Conservation (phyloP, 2,797 vertebrate species). For the Geotrypetes seraphini region DNA sequence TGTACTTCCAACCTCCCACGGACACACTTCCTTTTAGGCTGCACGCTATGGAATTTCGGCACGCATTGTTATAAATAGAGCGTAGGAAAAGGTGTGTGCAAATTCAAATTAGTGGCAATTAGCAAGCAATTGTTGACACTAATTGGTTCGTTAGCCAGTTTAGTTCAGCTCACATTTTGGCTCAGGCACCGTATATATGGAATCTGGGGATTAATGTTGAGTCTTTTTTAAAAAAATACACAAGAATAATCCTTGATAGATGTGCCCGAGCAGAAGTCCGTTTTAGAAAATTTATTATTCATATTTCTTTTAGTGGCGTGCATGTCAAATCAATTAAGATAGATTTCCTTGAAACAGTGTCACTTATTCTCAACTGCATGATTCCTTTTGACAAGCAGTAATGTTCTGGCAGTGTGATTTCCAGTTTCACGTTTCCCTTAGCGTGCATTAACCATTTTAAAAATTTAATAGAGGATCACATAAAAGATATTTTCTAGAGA, state of each 20-base stretch:
- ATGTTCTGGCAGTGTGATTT: not conserved
- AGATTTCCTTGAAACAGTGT: not conserved
- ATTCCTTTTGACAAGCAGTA: conserved; percentile 1
- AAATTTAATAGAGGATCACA: not conserved
- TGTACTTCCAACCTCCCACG: too few relatives aligned
- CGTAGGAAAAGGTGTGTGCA: too few relatives aligned
- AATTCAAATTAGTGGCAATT: too few relatives aligned
- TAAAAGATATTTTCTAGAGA: conserved; percentile 6
- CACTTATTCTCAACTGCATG: not conserved
- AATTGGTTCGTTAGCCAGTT: too few relatives aligned
- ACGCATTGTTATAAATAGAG: too few relatives aligned
- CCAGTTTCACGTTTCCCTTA: not conserved
- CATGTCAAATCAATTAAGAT: not conserved
- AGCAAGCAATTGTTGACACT: too few relatives aligned
- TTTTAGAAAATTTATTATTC: not conserved
- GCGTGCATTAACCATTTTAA: not conserved
- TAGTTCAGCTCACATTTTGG: too few relatives aligned
- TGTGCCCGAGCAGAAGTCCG: not conserved
- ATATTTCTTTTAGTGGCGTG: not conserved
- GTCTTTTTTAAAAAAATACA: too few relatives aligned
- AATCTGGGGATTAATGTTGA: too few relatives aligned
- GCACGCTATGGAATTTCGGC: too few relatives aligned
- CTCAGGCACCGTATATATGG: too few relatives aligned
- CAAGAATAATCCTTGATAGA: not conserved
- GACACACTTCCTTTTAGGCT: too few relatives aligned